phyloP scores from a whole-genome alignment of 2,797 vertebrate genomes.

The Sorex maritimensis region DNA sequence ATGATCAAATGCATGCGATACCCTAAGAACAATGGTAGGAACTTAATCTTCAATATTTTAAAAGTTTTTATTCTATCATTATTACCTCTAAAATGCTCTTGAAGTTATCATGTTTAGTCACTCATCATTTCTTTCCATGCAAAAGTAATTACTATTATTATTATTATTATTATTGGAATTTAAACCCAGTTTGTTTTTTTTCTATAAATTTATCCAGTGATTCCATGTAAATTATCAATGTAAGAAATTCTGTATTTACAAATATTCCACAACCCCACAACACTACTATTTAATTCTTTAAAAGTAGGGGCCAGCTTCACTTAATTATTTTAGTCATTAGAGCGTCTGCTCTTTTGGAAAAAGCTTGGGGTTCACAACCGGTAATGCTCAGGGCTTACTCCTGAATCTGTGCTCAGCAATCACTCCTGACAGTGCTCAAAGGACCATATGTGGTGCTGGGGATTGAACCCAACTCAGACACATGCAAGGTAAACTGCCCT shows the following conservation, averaged over 20 bases:
- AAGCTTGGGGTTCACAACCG: too few relatives aligned
- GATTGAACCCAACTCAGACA: too few relatives aligned
- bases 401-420: too few relatives aligned
- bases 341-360: too few relatives aligned
- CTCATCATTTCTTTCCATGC: slow-evolving; percentile 26
- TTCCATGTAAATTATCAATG: slow-evolving; percentile 68
- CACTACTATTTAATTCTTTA: slow-evolving; percentile 67
- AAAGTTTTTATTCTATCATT: neutral
- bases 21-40: neutral
- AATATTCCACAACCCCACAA: slow-evolving; percentile 41
- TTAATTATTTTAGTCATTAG: too few relatives aligned
- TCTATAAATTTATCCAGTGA: slow-evolving; percentile 45
- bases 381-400: too few relatives aligned
- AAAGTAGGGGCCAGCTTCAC: too few relatives aligned
- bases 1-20: neutral
- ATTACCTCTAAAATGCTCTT: slow-evolving; percentile 33
- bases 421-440: too few relatives aligned
- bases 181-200: neutral
- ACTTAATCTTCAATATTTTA: neutral
- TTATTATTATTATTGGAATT: slow-evolving; percentile 29
- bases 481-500: neutral
- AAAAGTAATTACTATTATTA: too few relatives aligned
- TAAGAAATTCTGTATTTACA: slow-evolving; percentile 66
- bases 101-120: neutral
- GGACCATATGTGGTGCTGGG: too few relatives aligned